Evolutionary conservation across 2,888 invertebrate genomes (phyloP), one percentile per base, ranked within the genome.

Genomic region (Zhengitettix transpicula): DNA sequence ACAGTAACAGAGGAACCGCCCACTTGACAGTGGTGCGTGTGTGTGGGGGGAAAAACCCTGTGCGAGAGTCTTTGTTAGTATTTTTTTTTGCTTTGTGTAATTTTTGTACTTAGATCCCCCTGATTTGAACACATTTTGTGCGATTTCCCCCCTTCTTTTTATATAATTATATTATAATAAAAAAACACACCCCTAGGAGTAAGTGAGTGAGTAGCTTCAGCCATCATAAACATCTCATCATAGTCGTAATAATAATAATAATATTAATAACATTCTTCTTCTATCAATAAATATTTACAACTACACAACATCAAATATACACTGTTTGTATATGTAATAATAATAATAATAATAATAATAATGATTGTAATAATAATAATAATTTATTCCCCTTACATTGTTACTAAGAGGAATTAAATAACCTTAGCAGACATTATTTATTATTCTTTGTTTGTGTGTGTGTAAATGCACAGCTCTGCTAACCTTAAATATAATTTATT

Each of bases 271-370:
- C 61, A 64, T 63, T 60, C 59, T 41, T 52, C 42, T 52, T 56
- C 60, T 61, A 60, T 61, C 47, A 61, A 64, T 64, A 64, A 64
- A 64, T 64, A 64, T 64, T 61, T 64, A 64, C 64, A 64, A 62
- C 61, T 64, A 64, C 61, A 64, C 64, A 64, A 64, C 64, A 64
- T 64, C 64, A 56, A 64, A 64, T 64, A 62, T 64, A 64, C 64
- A 64, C 60, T 61, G 51, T 60, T 52, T 42, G 61, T 60, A 61
- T 61, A 57, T 41, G 57, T 61, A 51, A 56, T 59, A 56, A 60
- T 57, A 61, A 62, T 60, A 58, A 61, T 60, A 40, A 41, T 55
- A n/a, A 40, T 55, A 55, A n/a, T 41, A 9, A n/a, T 12, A 11
- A 40, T 28, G 42, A 42, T 56, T 41, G 14, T 42, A 41, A 40